Evolutionary conservation across 2,797 vertebrate genomes (phyloP), one percentile per base, ranked within the genome.

Genomic region (Coreius guichenoti): DNA sequence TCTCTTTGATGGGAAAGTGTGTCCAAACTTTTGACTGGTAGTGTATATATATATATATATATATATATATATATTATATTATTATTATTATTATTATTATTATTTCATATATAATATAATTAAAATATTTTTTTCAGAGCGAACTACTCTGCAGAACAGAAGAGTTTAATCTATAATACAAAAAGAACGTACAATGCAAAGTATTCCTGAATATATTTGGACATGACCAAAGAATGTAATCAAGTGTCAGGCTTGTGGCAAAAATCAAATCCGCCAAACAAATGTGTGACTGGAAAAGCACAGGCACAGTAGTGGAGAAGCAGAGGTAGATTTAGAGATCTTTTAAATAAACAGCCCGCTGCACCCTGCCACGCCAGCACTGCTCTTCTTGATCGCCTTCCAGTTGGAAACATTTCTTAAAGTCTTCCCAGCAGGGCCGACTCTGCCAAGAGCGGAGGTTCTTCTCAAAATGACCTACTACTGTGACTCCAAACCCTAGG

Each of bases 401-500:
- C 89, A 90, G 88, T 84, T 87, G 84, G 86, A 88, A 80, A 85
- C 68, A 63, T 83, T 82, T 82, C 86, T 78, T 70, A 86, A 74
- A 87, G 74, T 49, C 74, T 82, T 89, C 87, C 84, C 88, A 88
- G 65, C 90, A 80, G 72, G 82, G 80, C 81, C 77, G 63, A 68
- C 43, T 58, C 75, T 86, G 89, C 88, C 89, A 90, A 89, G 88
- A 91, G 88, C 78, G 16, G 51, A 79, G 86, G 81, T 87, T 89
- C 86, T 80, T 84, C 87, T 87, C 79, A 54, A 86, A 65, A 84
- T 87, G 85, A 88, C 89, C 86, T 86, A 88, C 76, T 82, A 72
- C 86, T 83, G 88, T 69, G 77, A 79, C 87, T 81, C 73, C 73
- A 85, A 81, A 85, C 82, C 31, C 29, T 29, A 58, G 43, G 56